phyloP scores from a whole-genome alignment of 2,113 vertebrate genomes.

The Tachycineta bicolor region DNA sequence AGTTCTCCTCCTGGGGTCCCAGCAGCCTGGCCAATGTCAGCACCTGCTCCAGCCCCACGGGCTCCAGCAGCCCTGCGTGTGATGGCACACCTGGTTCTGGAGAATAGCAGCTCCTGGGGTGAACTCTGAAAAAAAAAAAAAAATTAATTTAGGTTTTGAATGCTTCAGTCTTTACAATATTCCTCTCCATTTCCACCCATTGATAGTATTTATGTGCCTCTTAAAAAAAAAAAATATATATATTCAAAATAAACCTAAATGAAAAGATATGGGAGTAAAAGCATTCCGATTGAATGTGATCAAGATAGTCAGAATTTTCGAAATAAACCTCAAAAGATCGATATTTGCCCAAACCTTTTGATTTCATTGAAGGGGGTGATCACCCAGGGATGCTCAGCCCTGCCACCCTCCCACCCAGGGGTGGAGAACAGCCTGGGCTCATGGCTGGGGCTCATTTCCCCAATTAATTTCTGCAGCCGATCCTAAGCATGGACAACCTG shows the following conservation, averaged over 20 bases:
- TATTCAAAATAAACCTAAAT: background rate
- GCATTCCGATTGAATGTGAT: background rate
- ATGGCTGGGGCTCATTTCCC: background rate
- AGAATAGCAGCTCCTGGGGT: background rate
- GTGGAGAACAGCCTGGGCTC: background rate
- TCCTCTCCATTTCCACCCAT: background rate
- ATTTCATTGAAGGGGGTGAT: background rate
- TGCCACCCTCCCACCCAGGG: fast-evolving
- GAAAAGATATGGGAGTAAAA: fast-evolving
- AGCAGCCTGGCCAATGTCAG: background rate
- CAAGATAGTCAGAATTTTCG: background rate
- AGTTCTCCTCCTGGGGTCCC: background rate
- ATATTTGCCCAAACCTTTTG: fast-evolving
- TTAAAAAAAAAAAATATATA: background rate
- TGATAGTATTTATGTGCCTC: background rate
- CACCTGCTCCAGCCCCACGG: background rate
- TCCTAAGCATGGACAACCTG: background rate
- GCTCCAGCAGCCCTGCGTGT: background rate
- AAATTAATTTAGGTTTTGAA: background rate
- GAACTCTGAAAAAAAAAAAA: background rate
- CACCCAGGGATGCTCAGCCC: fast-evolving
- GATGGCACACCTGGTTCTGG: background rate
- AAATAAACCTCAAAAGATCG: background rate
- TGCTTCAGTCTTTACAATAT: background rate
- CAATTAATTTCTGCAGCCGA: background rate